phyloP scores from a whole-genome alignment of 2,888 invertebrate genomes.

The Apantesis nais region DNA sequence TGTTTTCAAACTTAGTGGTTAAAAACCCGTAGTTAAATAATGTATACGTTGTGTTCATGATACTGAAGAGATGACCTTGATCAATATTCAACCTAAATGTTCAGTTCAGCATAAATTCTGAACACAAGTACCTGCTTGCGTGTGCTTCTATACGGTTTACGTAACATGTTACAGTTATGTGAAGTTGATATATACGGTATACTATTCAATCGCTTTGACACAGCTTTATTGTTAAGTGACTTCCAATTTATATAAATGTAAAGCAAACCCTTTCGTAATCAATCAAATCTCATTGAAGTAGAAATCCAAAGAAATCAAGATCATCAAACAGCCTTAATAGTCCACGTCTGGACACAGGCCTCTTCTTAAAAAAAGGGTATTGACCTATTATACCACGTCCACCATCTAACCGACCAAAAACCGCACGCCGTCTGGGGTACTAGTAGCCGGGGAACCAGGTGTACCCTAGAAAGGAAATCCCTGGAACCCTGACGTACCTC shows the following conservation, averaged over 20 bases:
- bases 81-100: constrained; percentile 58
- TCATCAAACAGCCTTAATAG: no score
- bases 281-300: neutral
- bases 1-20: neutral
- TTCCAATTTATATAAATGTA: neutral
- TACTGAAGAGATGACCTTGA: constrained; percentile 48
- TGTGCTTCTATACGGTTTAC: constrained; percentile 42
- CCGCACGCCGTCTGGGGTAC: no score
- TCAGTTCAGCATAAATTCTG: constrained; percentile 51
- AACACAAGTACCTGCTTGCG: constrained; percentile 50
- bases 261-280: neutral
- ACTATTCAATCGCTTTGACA: neutral
- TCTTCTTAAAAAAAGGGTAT: no score
- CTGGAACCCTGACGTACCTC: no score
- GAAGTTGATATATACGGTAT: neutral
- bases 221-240: neutral
- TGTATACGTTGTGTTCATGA: constrained; percentile 27
- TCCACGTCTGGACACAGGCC: no score
- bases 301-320: no score
- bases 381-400: no score
- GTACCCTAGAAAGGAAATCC: no score
- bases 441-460: no score
- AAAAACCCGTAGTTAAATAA: neutral
- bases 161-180: constrained; percentile 29
- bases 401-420: no score